Evolutionary conservation across 2,113 vertebrate species (phyloP).

Genomic region (Charina bottae): DNA sequence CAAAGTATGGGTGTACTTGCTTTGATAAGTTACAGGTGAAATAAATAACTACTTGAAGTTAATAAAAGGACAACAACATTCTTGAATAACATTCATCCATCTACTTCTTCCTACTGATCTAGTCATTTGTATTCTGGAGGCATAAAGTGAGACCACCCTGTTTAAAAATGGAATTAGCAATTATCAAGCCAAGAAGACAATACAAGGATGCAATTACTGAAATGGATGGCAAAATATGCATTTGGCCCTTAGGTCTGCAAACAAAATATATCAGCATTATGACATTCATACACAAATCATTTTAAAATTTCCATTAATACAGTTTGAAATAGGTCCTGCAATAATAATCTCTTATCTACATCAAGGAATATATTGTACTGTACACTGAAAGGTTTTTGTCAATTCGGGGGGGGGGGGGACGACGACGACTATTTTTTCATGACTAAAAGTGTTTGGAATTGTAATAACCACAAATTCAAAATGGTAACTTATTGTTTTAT

Average conservation of each 20-base stretch:
- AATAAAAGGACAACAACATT: conserved; percentile 61
- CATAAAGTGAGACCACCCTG: conserved; percentile 8
- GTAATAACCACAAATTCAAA: conserved; percentile 61
- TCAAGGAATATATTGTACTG: conserved; percentile 30
- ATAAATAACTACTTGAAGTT: conserved; percentile 55
- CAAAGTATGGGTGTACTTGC: conserved; percentile 46
- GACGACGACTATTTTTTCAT: conserved; percentile 53
- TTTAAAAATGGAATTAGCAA: conserved; percentile 41
- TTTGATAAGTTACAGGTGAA: conserved; percentile 46
- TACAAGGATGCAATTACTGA: conserved; percentile 39
- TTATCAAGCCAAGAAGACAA: conserved; percentile 54
- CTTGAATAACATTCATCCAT: conserved; percentile 45
- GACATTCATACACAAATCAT: conserved; percentile 41
- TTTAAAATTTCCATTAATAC: conserved; percentile 27
- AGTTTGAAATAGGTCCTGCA: conserved; percentile 18
- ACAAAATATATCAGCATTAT: conserved; percentile 27
- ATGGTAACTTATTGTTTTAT: conserved; percentile 57
- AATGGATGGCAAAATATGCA: conserved; percentile 43
- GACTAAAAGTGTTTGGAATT: conserved; percentile 68
- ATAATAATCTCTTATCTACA: conserved; percentile 11
- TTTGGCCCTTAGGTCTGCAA: conserved; percentile 31
- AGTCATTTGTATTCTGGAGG: conserved; percentile 56
- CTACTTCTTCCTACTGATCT: conserved; percentile 54
- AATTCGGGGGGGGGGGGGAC: conserved; percentile 39
- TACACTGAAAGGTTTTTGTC: conserved; percentile 49